Percentiles rank a stretch among this genome's conserved stretches.
Evolutionary conservation across 2,113 vertebrate genomes (phyloP).

Genomic region (Condylura cristata): DNA sequence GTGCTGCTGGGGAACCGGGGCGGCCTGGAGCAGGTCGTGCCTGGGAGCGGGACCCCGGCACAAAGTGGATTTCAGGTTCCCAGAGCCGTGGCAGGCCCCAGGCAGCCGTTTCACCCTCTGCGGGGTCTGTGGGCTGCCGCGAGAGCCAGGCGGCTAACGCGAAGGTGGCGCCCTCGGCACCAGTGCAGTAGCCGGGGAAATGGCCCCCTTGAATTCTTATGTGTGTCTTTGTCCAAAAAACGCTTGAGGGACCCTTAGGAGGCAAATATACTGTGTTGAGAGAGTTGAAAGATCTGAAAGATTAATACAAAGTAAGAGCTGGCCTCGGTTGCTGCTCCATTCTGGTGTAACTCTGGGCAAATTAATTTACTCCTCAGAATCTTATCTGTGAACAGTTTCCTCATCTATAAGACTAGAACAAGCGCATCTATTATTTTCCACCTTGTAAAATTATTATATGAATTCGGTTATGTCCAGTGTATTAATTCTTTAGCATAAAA

Average conservation of each 20-base stretch:
- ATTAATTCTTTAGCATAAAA: slow-evolving; percentile 32
- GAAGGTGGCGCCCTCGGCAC: slow-evolving; percentile 49
- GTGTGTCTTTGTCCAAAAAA: background rate
- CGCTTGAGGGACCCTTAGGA: background rate
- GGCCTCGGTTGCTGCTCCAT: background rate
- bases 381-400: background rate
- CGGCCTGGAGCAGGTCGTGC: background rate
- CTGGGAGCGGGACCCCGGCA: background rate
- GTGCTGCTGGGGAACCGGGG: rapidly evolving
- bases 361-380: background rate
- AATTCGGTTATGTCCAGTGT: background rate
- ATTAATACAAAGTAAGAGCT: background rate
- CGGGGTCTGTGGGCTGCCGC: slow-evolving; percentile 60
- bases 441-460: background rate
- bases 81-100: background rate
- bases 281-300: slow-evolving; percentile 4
- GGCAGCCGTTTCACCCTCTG: slow-evolving; percentile 58
- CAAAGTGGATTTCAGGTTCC: background rate
- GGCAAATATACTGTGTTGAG: background rate
- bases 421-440: background rate
- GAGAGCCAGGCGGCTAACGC: slow-evolving; percentile 33
- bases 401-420: background rate
- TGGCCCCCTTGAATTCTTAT: background rate
- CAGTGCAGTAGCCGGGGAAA: background rate
- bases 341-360: background rate